phyloP scores from a whole-genome alignment of 2,113 vertebrate genomes.

The Brachypteracias leptosomus region DNA sequence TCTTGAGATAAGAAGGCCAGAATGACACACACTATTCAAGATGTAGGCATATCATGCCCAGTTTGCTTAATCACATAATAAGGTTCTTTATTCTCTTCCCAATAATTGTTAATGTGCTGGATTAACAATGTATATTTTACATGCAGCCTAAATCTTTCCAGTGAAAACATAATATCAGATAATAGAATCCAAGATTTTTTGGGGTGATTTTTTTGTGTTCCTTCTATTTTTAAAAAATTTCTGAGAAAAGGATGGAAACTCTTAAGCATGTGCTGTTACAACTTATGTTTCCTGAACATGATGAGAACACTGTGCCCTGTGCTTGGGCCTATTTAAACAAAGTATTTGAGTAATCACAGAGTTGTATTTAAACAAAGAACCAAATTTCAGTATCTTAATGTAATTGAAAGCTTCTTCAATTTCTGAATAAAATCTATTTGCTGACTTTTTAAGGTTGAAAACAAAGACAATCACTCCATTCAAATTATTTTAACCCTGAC shows the following conservation, averaged over 20 bases:
- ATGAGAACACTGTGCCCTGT: background rate
- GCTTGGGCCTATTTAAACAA: background rate
- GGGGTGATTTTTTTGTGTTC: background rate
- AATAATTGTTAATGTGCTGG: background rate
- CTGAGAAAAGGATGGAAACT: background rate
- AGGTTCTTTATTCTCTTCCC: background rate
- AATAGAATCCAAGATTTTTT: background rate
- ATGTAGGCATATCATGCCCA: background rate
- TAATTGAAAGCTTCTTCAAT: background rate
- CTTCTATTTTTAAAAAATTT: background rate
- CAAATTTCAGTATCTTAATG: background rate
- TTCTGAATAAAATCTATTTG: background rate
- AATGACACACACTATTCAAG: background rate
- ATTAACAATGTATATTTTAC: background rate
- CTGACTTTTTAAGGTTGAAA: background rate
- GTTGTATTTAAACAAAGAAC: background rate
- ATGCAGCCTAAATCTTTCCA: background rate
- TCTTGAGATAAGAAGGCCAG: background rate
- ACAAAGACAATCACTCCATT: background rate
- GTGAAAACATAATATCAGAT: background rate
- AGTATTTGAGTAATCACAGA: background rate
- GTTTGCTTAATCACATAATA: background rate
- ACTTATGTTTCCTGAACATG: background rate
- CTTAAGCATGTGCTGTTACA: background rate
- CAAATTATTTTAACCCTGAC: background rate